Conservation (phyloP, 2,888 invertebrate species). For the Idaea biselata region DNA sequence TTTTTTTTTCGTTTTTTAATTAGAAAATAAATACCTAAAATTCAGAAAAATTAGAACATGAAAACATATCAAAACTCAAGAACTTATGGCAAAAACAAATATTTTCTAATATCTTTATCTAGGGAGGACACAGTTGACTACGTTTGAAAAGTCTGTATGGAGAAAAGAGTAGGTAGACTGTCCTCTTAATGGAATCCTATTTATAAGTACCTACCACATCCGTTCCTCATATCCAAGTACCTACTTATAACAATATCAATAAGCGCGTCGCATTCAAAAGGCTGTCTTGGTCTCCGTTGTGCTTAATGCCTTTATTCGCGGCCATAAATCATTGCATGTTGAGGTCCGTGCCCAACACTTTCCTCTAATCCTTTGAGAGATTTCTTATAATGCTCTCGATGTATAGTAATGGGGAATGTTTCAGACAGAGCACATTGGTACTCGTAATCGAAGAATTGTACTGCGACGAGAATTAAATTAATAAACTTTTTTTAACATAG, state of each 20-base stretch:
- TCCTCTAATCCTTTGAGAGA: slow-evolving; percentile 3
- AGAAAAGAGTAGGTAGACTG: too few species aligned
- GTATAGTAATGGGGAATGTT: background rate
- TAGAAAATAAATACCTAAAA: too few species aligned
- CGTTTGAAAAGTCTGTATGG: too few species aligned
- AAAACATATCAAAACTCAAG: too few species aligned
- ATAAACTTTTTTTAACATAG: too few species aligned
- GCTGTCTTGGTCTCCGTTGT: background rate
- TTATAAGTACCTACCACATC: background rate
- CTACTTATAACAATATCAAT: background rate
- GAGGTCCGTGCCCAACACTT: background rate
- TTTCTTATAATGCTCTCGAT: background rate
- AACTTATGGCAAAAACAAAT: too few species aligned
- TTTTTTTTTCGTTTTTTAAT: too few species aligned
- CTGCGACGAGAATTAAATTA: too few species aligned
- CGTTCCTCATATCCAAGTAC: background rate
- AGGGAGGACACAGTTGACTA: too few species aligned
- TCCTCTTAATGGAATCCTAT: background rate
- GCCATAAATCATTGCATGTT: slow-evolving; percentile 2
- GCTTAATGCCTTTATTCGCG: slow-evolving; percentile 3
- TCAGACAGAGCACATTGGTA: background rate
- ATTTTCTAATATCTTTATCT: too few species aligned
- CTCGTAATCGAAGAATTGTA: too few species aligned
- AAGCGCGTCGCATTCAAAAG: background rate
- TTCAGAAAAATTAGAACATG: too few species aligned